Evolutionary conservation across 2,888 invertebrate species (phyloP), one percentile per base, ranked within the genome.

Genomic region (Epirrhoe tristata): DNA sequence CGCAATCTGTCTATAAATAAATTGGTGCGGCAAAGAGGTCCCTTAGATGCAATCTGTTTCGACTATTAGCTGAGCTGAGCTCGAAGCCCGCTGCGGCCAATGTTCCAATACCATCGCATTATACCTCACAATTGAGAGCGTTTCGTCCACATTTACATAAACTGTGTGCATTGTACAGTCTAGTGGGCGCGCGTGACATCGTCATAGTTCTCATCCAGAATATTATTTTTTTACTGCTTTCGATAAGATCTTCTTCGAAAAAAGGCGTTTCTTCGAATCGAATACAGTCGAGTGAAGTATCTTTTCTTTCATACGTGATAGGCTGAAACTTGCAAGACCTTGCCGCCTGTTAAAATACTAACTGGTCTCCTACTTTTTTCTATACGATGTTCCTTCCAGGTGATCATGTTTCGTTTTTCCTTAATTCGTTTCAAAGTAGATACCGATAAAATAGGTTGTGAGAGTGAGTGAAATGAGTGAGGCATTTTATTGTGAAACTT

Each of bases 91-190:
- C 69, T 63, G 71, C 73, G 74, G 72, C 78, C 74, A 75, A 76
- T 77, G 75, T 77, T 79, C 79, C 83, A 81, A 82, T 83, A 84
- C 81, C 79, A 80, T 78, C 68, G 77, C 83, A 81, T 69, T 70
- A 84, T 81, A 79, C 79, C 75, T 66, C 72, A 36, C 82, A 79
- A 85, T 84, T 79, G 83, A 80, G 82, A 83, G 79, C 77, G 83
- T 78, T 78, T 76, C 74, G 76, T 78, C 77, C 63, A 72, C 75
- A 85, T 87, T 86, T 86, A 83, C 87, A 88, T 88, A 86, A 86
- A 84, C 84, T 80, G 82, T 77, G 80, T 79, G 77, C 74, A 43
- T 12, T 43, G 39, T 12, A 60, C 67, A 73, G 56, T 48, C 67
- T 61, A 39, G 67, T 70, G 61, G 57, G 57, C 73, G 77, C 79